These are phyloP conservation scores for Mythimna vitellina DNA, from an alignment of 2,888 invertebrate species.

Conservation along the genomic window DNA sequence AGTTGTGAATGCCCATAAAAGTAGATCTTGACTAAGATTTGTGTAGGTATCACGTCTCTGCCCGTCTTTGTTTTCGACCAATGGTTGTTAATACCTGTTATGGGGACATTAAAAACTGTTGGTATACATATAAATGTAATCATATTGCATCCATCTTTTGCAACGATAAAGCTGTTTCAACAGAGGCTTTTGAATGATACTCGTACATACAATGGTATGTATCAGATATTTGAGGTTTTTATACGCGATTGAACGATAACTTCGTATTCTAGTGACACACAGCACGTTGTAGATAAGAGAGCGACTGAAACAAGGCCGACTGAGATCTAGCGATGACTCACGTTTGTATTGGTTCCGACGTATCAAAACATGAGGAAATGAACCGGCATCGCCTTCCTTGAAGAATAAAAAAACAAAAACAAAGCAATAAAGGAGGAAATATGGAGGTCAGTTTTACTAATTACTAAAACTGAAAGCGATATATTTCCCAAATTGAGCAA, in stretches of 20 bases:
- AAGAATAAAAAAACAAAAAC: conserved; percentile 58
- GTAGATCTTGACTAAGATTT: conserved; percentile 28
- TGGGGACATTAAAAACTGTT: conserved; percentile 22
- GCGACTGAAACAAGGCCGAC: conserved; percentile 48
- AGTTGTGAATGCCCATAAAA: conserved; percentile 47
- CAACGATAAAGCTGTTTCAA: conserved; percentile 26
- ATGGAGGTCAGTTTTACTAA: conserved; percentile 57
- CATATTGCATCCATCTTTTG: conserved; percentile 14
- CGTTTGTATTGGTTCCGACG: conserved; percentile 51
- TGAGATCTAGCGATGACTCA: conserved; percentile 59
- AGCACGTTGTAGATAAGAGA: conserved; percentile 64
- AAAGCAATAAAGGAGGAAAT: conserved; percentile 52
- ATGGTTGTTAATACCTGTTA: conserved; percentile 24
- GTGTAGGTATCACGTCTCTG: conserved; percentile 23
- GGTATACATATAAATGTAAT: conserved; percentile 10
- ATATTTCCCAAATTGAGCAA: conserved; percentile 56
- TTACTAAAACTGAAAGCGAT: conserved; percentile 54
- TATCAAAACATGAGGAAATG: conserved; percentile 63
- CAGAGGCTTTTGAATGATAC: conserved; percentile 1
- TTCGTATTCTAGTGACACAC: conserved; percentile 54
- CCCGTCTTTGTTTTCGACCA: conserved; percentile 16
- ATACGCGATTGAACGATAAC: conserved; percentile 26
- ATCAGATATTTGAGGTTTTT: conserved; percentile 11
- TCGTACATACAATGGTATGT: neutral
- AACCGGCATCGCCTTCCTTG: conserved; percentile 51